Conservation (phyloP, 1,140 invertebrate species). For the Subanguina moxae region DNA sequence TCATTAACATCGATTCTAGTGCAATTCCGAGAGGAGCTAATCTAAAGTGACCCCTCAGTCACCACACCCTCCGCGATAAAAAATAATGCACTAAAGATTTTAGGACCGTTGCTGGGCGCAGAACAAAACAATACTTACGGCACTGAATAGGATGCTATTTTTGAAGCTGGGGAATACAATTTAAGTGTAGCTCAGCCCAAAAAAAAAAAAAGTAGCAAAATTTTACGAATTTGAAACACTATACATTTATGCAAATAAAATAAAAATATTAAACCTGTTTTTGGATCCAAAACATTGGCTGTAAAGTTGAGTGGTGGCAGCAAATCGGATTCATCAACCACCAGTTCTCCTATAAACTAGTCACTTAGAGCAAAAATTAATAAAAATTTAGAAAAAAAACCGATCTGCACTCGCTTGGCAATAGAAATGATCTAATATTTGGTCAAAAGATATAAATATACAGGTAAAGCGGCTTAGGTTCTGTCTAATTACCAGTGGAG, state of each 20-base stretch:
- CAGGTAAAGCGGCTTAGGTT: no score
- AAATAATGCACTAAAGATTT: no score
- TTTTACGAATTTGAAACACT: no score
- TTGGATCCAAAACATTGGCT: constrained; percentile 48
- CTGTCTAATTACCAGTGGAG: neutral
- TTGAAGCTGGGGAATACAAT: neutral
- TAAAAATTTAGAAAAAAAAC: neutral
- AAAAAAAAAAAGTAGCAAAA: no score
- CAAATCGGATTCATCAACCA: constrained; percentile 28
- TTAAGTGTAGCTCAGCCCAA: neutral
- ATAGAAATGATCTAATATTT: neutral
- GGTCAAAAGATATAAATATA: no score
- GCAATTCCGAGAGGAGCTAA: no score
- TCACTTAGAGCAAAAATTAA: neutral
- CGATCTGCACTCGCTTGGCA: constrained; percentile 5
- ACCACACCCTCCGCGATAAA: no score
- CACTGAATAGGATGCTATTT: neutral
- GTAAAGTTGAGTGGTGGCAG: constrained; percentile 53
- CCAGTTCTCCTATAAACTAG: neutral
- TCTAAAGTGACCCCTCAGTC: no score
- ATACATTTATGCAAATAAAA: constrained; percentile 43
- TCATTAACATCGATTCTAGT: no score
- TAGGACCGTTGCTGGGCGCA: no score
- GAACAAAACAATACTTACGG: no score
- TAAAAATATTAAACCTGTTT: constrained; percentile 2